Evolutionary conservation across 1,140 invertebrate genomes (phyloP).

Genomic region (Argopecten irradians): DNA sequence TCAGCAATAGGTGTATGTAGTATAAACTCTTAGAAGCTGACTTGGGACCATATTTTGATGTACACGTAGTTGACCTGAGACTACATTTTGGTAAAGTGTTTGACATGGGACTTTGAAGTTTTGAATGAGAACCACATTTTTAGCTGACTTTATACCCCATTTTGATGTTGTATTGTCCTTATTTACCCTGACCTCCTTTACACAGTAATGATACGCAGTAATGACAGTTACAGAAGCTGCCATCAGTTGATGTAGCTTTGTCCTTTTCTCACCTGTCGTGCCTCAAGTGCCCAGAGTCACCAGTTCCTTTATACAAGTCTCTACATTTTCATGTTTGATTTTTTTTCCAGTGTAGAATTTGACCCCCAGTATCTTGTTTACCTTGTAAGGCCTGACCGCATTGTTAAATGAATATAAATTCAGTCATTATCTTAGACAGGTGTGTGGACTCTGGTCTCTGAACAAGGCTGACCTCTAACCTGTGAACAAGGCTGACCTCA

Average conservation of each 20-base stretch:
- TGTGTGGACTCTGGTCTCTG: neutral
- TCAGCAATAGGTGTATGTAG: too few species aligned
- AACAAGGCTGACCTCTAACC: neutral
- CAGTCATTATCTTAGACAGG: constrained; percentile 14
- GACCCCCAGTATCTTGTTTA: neutral
- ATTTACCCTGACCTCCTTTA: too few species aligned
- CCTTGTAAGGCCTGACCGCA: neutral
- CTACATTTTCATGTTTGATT: neutral
- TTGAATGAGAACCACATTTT: too few species aligned
- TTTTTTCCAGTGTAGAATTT: neutral
- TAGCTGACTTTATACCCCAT: too few species aligned
- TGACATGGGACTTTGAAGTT: too few species aligned
- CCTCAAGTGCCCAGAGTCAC: neutral
- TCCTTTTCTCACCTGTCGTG: neutral
- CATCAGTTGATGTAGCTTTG: neutral
- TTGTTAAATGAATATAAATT: constrained; percentile 11
- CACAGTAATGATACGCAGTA: too few species aligned
- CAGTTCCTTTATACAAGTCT: neutral
- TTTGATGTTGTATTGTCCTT: too few species aligned
- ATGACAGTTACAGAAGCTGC: too few species aligned
- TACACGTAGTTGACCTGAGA: too few species aligned
- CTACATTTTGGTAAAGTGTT: too few species aligned
- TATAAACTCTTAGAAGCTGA: too few species aligned
- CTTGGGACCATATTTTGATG: too few species aligned
- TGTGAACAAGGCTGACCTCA: neutral